Evolutionary conservation across 2,113 vertebrate species (phyloP).

Genomic region (Carettochelys insculpta): DNA sequence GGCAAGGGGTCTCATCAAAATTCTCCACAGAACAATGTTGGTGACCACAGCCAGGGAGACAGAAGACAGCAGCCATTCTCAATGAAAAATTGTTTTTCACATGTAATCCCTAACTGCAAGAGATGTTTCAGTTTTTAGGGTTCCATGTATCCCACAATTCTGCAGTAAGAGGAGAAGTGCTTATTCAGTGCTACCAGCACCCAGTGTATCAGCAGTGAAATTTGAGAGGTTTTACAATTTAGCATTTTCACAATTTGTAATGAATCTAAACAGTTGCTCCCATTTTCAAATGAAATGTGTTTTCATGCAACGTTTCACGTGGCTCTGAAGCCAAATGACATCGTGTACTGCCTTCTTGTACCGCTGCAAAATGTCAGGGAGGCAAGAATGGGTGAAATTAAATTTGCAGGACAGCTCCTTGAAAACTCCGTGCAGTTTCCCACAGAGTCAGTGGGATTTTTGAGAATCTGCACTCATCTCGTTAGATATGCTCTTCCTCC

Average conservation of each 20-base stretch:
- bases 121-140: constrained; percentile 14
- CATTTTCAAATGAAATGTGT: neutral
- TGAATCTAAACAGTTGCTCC: neutral
- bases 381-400: too few species aligned
- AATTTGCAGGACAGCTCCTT: too few species aligned
- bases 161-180: neutral
- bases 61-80: constrained; percentile 17
- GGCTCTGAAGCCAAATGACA: neutral
- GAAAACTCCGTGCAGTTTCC: too few species aligned
- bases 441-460: too few species aligned
- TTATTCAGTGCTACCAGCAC: neutral
- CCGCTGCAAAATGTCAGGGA: too few species aligned
- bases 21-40: neutral
- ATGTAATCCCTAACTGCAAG: neutral
- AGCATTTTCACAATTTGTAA: neutral
- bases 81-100: neutral
- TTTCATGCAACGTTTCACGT: neutral
- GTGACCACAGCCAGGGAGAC: neutral
- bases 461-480: too few species aligned
- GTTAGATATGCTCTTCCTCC: too few species aligned
- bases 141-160: neutral
- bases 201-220: neutral
- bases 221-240: neutral
- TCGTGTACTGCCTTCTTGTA: too few species aligned
- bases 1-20: constrained; percentile 14